These are phyloP conservation scores for Brachionus plicatilis DNA, from an alignment of 1,140 invertebrate species.

Conservation along the genomic window DNA sequence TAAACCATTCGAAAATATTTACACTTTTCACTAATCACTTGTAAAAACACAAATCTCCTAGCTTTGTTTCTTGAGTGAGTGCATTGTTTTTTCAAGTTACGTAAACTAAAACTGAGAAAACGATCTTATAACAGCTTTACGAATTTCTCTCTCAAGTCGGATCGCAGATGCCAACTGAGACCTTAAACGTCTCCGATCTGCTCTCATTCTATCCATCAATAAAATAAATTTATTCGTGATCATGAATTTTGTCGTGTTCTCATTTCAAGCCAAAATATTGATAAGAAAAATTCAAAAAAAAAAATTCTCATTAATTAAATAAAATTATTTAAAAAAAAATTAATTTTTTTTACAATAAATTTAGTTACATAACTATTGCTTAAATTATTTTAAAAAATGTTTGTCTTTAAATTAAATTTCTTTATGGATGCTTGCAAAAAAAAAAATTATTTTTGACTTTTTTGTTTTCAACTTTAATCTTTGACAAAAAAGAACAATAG, in stretches of 20 bases:
- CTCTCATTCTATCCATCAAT: background rate
- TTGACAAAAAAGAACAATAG: no score
- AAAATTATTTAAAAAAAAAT: no score
- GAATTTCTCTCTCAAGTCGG: background rate
- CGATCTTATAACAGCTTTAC: background rate
- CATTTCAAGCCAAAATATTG: no score
- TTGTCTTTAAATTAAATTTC: no score
- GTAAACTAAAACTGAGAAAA: background rate
- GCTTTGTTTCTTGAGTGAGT: background rate
- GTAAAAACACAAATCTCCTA: background rate
- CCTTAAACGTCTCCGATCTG: background rate
- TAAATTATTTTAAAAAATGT: no score
- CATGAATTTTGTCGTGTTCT: background rate
- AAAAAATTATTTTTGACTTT: no score
- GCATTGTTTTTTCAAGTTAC: background rate
- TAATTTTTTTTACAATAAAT: no score
- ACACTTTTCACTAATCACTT: background rate
- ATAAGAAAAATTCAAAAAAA: no score
- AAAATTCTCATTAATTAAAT: no score
- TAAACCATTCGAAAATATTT: background rate
- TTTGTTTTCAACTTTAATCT: no score
- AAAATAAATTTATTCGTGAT: background rate
- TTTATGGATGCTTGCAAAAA: no score
- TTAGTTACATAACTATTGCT: no score
- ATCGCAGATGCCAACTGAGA: background rate